Conservation (phyloP, 2,797 vertebrate genomes). For the Jordanella pulchra region DNA sequence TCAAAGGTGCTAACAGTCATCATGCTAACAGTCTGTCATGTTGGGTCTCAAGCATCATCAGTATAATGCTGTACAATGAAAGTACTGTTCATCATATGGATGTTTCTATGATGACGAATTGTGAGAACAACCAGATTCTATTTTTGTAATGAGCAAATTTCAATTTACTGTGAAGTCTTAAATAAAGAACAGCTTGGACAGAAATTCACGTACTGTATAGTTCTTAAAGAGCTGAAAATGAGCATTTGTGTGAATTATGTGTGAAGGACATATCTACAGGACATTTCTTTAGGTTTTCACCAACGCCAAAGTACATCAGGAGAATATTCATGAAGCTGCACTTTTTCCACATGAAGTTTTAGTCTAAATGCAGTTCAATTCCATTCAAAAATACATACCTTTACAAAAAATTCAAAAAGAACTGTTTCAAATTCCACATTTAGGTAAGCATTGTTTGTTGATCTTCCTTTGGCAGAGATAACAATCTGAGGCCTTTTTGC, state of each 20-base stretch:
- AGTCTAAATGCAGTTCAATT: too few relatives aligned
- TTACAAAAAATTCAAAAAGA: too few relatives aligned
- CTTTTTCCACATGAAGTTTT: too few relatives aligned
- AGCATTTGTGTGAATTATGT: conserved; percentile 11
- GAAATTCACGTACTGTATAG: conserved; percentile 52
- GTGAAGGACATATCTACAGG: neutral
- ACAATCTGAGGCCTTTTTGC: too few relatives aligned
- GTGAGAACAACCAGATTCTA: conserved; percentile 76
- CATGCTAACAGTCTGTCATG: conserved; percentile 68
- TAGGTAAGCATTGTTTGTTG: too few relatives aligned
- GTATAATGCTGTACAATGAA: conserved; percentile 74
- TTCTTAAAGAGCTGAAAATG: conserved; percentile 42
- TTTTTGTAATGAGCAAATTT: conserved; percentile 81
- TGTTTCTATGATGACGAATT: conserved; percentile 80
- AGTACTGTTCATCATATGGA: conserved; percentile 77
- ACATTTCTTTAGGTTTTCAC: neutral
- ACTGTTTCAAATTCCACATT: too few relatives aligned
- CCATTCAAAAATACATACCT: too few relatives aligned
- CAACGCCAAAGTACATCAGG: too few relatives aligned
- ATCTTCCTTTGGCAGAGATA: too few relatives aligned
- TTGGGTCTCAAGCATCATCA: conserved; percentile 59
- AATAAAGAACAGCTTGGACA: conserved; percentile 82
- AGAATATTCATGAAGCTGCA: too few relatives aligned
- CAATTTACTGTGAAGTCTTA: conserved; percentile 82
- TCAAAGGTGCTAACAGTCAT: conserved; percentile 71